Base-by-base conservation (phyloP, 2,113 vertebrate species). In the Gallinago paraguaiae region DNA sequence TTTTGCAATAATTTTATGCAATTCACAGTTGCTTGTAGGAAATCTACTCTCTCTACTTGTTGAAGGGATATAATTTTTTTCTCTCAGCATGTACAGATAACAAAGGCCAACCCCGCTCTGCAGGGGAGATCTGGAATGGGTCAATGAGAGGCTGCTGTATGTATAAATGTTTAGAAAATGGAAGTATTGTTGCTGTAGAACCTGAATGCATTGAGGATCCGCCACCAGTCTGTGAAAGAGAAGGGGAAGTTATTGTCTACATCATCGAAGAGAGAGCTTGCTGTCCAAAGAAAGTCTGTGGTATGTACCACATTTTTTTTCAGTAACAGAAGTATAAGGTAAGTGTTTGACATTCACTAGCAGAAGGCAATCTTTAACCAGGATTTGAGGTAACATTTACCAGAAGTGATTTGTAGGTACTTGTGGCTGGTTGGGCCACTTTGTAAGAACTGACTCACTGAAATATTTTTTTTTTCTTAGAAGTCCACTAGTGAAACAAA, bases 111-210 rank as follows among this genome's bases (percentile, higher is more conserved):
- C 99, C 99, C 7, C 98, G 75, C 18, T 97, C 98, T 70, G 97
- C 98, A 25, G 99, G 98, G 25, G 99, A 99, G 94, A 93, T 98
- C 93, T 99, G 99, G 99, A 99, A 99, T 90, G 98, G 98, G 51
- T 99, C 99, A 18, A 20, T 90, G 46, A 98, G 98, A n/a, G 96
- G 99, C 75, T 99, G 99, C 54, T 99, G 99, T 75, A 98, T 99
- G 78, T 99, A 99, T 77, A 96, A 91, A 56, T 99, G 99, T 85
- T 93, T 99, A 96, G 99, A 98, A 96, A 99, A 99, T 80, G 99
- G 99, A 91, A 99, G 98, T n/a, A 97, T 99, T 88, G 96, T 99
- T 90, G 97, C 98, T 19, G 90, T 99, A 60, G 99, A 99, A 76
- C 98, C 99, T 27, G 98, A 99, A 54, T 99, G 99, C 91, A 96